Evolutionary conservation across 2,797 vertebrate species (phyloP).

Genomic region (Tolypeutes matacus): DNA sequence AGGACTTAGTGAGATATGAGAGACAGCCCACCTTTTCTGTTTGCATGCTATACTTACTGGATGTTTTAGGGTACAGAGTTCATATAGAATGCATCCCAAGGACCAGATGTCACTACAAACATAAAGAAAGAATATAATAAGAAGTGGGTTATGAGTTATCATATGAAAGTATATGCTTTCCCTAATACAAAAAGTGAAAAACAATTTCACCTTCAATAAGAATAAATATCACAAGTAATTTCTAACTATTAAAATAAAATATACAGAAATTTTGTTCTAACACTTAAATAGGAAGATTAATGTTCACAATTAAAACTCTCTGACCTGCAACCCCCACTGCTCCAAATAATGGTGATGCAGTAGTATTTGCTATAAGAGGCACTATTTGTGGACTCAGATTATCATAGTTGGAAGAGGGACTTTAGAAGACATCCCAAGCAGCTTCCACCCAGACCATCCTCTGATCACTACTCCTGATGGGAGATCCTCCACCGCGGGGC

Average conservation of each 20-base stretch:
- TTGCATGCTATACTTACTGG: constrained; percentile 90
- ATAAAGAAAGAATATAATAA: constrained; percentile 28
- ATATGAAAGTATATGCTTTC: background rate
- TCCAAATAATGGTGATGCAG: no score
- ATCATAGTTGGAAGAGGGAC: background rate
- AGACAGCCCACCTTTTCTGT: background rate
- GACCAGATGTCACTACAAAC: constrained; percentile 96
- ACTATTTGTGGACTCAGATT: background rate
- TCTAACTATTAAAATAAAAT: constrained; percentile 19
- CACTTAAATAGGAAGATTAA: background rate
- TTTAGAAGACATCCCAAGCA: background rate
- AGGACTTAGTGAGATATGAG: background rate
- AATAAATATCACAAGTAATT: constrained; percentile 13
- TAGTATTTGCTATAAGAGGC: background rate
- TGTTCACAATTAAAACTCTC: background rate
- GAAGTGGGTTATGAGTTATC: background rate
- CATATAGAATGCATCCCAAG: constrained; percentile 96
- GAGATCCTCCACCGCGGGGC: background rate
- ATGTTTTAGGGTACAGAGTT: constrained; percentile 95
- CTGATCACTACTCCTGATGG: background rate
- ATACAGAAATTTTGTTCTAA: background rate
- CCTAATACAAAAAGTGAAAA: constrained; percentile 24
- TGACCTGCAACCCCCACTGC: background rate
- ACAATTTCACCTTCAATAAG: background rate
- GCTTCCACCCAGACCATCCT: background rate